Percentiles rank a stretch among this genome's conserved stretches.
Conservation (phyloP, 35 echinoderm and acorn worm genomes). For the Apostichopus japonicus region DNA sequence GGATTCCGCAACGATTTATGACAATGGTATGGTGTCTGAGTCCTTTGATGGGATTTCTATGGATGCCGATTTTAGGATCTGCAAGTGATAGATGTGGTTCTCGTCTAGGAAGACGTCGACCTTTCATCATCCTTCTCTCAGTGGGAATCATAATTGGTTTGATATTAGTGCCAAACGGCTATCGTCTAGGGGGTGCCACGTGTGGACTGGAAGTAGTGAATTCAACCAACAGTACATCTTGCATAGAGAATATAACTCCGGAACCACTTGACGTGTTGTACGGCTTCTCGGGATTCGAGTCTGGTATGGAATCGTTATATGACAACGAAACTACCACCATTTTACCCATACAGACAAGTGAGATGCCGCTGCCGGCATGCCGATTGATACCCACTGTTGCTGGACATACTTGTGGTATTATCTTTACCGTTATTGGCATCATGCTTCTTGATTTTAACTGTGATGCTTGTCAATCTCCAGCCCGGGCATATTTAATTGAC, state of each 20-base stretch:
- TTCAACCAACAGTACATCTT: conserved; percentile 10
- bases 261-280: neutral
- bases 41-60: conserved; percentile 84
- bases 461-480: conserved; percentile 93
- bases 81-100: conserved; percentile 94
- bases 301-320: neutral
- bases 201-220: conserved; percentile 35
- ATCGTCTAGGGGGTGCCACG: conserved; percentile 56
- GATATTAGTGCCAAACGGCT: conserved; percentile 89
- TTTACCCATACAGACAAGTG: neutral
- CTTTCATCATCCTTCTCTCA: conserved; percentile 93
- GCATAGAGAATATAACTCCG: neutral
- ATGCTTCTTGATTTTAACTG: conserved; percentile 92
- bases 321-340: conserved; percentile 12
- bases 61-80: conserved; percentile 90
- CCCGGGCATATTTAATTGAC: conserved; percentile 92
- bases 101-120: conserved; percentile 78
- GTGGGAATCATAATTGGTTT: conserved; percentile 83
- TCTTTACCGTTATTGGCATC: conserved; percentile 85
- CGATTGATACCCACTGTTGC: neutral
- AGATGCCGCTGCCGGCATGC: neutral
- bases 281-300: neutral
- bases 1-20: conserved; percentile 89
- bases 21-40: conserved; percentile 98
- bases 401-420: conserved; percentile 73